Evolutionary conservation across 2,888 invertebrate genomes (phyloP), one percentile per base, ranked within the genome.

Genomic region (Orgyia antiqua): DNA sequence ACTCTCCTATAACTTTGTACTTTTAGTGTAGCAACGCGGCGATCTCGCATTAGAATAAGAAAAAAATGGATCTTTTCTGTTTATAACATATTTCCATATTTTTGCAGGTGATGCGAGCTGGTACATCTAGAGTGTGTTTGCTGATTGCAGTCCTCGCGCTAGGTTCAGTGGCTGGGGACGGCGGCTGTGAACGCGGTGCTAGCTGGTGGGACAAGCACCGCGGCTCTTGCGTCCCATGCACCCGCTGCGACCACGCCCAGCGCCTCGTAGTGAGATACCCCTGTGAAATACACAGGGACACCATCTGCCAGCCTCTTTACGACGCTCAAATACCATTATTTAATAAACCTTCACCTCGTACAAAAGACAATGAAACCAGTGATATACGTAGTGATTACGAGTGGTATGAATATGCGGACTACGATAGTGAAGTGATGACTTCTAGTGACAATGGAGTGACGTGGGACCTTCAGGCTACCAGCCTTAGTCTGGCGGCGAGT

Each of bases 391-490:
- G 78, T 77, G 76, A 83, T 48, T 71, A 78, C 59, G 71, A 82
- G 62, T 72, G 74, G 50, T 78, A 80, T 53, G 82, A 82, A 34
- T 73, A 80, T 56, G 63, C 67, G 63, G 80, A 79, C 68, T 76
- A 73, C 55, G 72, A 68, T 43, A 68, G 72, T 68, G 80, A 80
- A 71, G 80, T 79, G 75, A 76, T 60, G 12, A 41, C 51, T 6
- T 2, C 23, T 30, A 51, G 45, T 56, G 70, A 68, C 25, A 66
- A 56, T 46, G 80, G 82, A 44, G 82, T 88, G 43, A 75, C 88
- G 58, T 92, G 92, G 91, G 93, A 93, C 74, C 89, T 93, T 89
- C 93, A 93, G 64, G 90, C 92, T 33, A 88, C 91, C 27, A 91
- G 92, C 33, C 86, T 94, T 57, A 89, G 91, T 39, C 75, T 93